A percentile compares a stretch with the other conserved stretches of the same genome.
Evolutionary conservation across 2,888 invertebrate species (phyloP).

Genomic region (Amaurobius ferox): DNA sequence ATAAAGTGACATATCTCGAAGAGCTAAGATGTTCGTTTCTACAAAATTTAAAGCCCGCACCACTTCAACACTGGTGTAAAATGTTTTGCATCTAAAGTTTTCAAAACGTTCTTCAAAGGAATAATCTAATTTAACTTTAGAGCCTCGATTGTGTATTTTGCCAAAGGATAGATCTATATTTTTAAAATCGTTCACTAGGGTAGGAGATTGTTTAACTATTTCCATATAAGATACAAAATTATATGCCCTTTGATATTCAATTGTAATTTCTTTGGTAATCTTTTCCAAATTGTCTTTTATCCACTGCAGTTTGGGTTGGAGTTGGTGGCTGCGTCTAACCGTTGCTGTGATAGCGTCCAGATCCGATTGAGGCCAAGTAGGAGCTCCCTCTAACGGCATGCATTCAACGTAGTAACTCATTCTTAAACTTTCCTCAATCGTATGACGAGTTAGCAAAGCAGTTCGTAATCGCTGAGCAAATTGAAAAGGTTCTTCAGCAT

Average conservation of each 20-base stretch:
- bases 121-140: not conserved
- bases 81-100: constrained; percentile 23
- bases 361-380: constrained; percentile 23
- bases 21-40: constrained; percentile 12
- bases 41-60: constrained; percentile 25
- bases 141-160: no score
- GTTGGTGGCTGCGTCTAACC: constrained; percentile 12
- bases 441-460: constrained; percentile 32
- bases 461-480: constrained; percentile 35
- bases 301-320: constrained; percentile 25
- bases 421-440: constrained; percentile 48
- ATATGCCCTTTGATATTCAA: constrained; percentile 18
- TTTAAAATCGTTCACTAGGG: constrained; percentile 27
- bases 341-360: constrained; percentile 21
- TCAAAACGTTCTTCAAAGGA: constrained; percentile 38
- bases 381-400: constrained; percentile 32
- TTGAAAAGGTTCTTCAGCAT: constrained; percentile 45
- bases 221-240: constrained; percentile 29
- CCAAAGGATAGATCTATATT: not conserved
- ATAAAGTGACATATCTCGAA: constrained; percentile 21
- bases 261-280: constrained; percentile 16
- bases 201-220: constrained; percentile 32
- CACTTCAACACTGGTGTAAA: constrained; percentile 29
- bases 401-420: constrained; percentile 40
- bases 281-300: constrained; percentile 34